Conservation (phyloP, 1,140 invertebrate species). For the Anagrus nilaparvatae region DNA sequence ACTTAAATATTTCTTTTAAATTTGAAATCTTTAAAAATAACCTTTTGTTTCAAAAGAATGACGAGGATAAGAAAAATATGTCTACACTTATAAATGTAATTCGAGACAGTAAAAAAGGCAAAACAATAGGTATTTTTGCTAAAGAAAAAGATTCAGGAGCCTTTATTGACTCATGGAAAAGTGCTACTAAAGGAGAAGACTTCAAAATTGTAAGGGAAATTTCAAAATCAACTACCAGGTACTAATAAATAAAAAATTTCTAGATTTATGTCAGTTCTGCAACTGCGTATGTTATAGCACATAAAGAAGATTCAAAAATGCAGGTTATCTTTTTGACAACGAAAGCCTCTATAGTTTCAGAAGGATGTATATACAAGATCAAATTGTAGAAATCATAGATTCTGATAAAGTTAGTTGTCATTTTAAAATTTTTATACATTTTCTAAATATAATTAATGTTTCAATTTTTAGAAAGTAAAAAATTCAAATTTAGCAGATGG, state of each 20-base stretch:
- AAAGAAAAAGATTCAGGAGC: constrained; percentile 94
- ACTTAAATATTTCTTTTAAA: no score
- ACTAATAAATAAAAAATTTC: constrained; percentile 6
- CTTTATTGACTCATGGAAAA: constrained; percentile 87
- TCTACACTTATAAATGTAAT: constrained; percentile 76
- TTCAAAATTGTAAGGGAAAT: constrained; percentile 60
- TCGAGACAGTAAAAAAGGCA: constrained; percentile 81
- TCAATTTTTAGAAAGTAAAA: constrained; percentile 80
- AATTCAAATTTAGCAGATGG: constrained; percentile 92
- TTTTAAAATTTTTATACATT: no score
- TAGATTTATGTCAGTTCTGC: constrained; percentile 78
- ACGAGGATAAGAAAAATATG: constrained; percentile 94
- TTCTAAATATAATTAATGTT: no score
- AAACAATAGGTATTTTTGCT: constrained; percentile 81
- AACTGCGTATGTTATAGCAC: constrained; percentile 80
- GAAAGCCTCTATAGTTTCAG: constrained; percentile 85
- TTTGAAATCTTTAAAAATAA: no score
- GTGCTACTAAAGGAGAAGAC: constrained; percentile 58
- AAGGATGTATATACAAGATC: constrained; percentile 93
- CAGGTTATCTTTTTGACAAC: constrained; percentile 83
- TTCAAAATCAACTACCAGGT: no score
- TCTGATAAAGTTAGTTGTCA: constrained; percentile 91
- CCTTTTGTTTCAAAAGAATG: constrained; percentile 58
- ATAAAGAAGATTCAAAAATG: constrained; percentile 94
- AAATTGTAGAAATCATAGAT: constrained; percentile 98